phyloP scores from a whole-genome alignment of 2,113 vertebrate species.

The Eulemur rufifrons region DNA sequence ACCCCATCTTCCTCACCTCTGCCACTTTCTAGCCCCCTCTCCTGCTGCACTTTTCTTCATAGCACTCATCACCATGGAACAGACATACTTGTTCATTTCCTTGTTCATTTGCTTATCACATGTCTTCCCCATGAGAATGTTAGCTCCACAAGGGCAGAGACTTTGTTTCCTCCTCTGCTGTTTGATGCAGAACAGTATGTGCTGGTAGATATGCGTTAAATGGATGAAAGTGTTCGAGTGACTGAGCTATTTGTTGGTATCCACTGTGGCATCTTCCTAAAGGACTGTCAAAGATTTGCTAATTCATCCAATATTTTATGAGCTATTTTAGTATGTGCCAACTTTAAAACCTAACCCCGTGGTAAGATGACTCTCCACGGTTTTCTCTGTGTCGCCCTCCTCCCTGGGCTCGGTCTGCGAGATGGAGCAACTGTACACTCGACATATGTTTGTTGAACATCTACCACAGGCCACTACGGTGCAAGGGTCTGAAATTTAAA shows the following conservation, averaged over 20 bases:
- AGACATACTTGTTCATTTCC: too few species aligned
- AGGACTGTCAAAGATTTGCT: background rate
- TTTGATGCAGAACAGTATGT: background rate
- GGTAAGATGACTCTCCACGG: background rate
- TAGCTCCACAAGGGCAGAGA: background rate
- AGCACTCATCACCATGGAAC: background rate
- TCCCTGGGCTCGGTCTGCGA: rapidly evolving
- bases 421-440: background rate
- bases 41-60: background rate
- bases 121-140: background rate
- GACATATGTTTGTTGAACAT: background rate
- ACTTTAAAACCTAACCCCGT: background rate
- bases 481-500: background rate
- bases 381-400: background rate
- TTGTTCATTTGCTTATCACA: background rate
- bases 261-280: background rate
- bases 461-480: rapidly evolving
- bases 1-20: background rate
- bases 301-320: background rate
- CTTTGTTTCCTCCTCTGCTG: background rate
- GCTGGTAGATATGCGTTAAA: background rate
- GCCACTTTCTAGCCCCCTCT: background rate
- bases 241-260: background rate
- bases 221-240: background rate
- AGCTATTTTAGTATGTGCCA: background rate